These are phyloP conservation scores for Paracyclopina nana DNA, from an alignment of 1,140 invertebrate species.

Conservation along the genomic window DNA sequence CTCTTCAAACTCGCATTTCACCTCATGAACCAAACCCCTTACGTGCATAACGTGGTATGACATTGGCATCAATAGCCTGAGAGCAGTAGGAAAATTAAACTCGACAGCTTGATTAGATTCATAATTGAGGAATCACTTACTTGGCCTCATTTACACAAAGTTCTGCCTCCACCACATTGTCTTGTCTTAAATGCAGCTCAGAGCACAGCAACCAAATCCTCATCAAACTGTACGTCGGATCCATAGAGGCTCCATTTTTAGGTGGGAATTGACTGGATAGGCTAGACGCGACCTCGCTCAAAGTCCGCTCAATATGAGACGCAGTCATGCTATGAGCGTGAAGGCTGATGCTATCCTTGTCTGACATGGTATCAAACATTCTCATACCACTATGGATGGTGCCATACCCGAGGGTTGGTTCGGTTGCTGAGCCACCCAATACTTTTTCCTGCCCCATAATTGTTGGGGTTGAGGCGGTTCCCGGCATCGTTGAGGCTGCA, in stretches of 20 bases:
- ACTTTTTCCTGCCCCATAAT: too few species aligned
- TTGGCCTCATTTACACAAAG: constrained; percentile 14
- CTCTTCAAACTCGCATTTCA: not conserved
- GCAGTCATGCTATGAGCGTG: constrained; percentile 13
- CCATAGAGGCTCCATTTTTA: not conserved
- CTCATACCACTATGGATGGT: too few species aligned
- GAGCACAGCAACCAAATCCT: constrained; percentile 7
- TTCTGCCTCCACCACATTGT: not conserved
- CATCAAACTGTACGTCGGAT: constrained; percentile 5
- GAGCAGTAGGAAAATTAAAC: too few species aligned
- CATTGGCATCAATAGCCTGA: not conserved
- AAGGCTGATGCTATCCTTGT: constrained; percentile 12
- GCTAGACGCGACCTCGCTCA: constrained; percentile 13
- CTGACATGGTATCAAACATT: constrained; percentile 15
- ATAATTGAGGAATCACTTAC: too few species aligned
- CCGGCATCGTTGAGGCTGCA: too few species aligned
- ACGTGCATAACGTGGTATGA: constrained; percentile 13
- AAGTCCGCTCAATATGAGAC: constrained; percentile 9
- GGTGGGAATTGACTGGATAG: constrained; percentile 1
- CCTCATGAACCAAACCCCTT: constrained; percentile 11
- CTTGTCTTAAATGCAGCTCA: constrained; percentile 3
- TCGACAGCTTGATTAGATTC: too few species aligned
- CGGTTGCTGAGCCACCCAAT: too few species aligned
- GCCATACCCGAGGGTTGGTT: too few species aligned
- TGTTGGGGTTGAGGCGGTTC: too few species aligned